A percentile compares a stretch with the other conserved stretches of the same genome.
These are phyloP conservation scores for Bubalus kerabau DNA, from an alignment of 2,113 vertebrate species.

Conservation along the genomic window DNA sequence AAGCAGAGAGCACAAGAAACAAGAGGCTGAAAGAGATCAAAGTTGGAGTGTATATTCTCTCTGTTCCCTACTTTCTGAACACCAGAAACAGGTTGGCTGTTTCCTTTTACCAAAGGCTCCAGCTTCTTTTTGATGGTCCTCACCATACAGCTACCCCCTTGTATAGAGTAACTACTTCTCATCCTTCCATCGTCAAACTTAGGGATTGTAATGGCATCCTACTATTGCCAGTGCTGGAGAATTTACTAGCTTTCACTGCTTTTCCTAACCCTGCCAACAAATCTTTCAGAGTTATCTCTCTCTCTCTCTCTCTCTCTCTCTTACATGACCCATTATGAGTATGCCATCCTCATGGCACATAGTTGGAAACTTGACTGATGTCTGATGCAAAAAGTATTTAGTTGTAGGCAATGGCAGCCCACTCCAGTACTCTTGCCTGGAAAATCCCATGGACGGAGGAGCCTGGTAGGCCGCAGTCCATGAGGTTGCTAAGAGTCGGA, in stretches of 20 bases:
- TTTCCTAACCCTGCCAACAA: neutral
- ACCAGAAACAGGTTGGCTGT: neutral
- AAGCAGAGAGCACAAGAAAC: neutral
- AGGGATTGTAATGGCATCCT: neutral
- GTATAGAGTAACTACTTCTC: neutral
- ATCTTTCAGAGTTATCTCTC: neutral
- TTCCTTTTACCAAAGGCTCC: neutral
- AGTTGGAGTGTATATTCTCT: neutral
- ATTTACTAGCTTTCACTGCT: neutral
- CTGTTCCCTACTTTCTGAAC: neutral
- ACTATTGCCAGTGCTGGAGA: neutral
- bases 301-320: neutral
- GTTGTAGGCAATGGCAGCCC: neutral
- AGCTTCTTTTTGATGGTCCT: neutral
- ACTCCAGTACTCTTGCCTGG: too few species aligned
- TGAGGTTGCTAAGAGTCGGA: too few species aligned
- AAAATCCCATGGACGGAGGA: too few species aligned
- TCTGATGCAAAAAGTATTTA: neutral
- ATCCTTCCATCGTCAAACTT: neutral
- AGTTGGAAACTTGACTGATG: neutral
- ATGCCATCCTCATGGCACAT: neutral
- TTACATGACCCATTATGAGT: neutral
- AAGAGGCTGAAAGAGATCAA: neutral
- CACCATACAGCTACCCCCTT: fast-evolving
- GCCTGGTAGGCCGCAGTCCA: too few species aligned